Conservation (phyloP, 1,140 invertebrate genomes). For the Drosophila sechellia region DNA sequence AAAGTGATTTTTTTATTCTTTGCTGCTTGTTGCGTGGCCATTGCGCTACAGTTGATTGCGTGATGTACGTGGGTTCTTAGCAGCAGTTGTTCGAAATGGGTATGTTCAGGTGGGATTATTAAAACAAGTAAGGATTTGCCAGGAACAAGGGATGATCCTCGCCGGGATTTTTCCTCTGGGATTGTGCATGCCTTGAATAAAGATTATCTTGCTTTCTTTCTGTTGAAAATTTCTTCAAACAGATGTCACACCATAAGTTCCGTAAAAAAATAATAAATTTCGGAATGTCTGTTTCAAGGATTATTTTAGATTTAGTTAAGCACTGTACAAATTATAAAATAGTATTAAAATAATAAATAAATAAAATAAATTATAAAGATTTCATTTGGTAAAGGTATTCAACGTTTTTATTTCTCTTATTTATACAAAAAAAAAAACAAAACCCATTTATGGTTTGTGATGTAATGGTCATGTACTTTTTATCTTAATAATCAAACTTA, state of each 20-base stretch:
- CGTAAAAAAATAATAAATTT: neutral
- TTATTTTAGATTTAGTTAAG: no score
- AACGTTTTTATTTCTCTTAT: no score
- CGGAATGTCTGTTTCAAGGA: no score
- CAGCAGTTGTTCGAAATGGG: constrained; percentile 39
- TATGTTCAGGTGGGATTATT: constrained; percentile 5
- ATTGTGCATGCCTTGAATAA: neutral
- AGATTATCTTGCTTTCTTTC: constrained; percentile 10
- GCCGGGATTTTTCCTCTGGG: constrained; percentile 1
- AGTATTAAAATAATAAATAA: no score
- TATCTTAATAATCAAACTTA: neutral
- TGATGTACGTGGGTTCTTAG: constrained; percentile 66
- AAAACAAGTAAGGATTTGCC: constrained; percentile 33
- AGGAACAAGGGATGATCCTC: constrained; percentile 33
- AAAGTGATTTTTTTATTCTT: constrained; percentile 77
- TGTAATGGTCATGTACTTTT: no score
- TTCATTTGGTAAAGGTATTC: no score
- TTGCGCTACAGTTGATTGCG: constrained; percentile 75
- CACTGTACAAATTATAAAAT: no score
- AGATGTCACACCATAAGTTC: neutral
- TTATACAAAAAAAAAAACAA: no score
- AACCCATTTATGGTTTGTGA: no score
- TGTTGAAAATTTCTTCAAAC: neutral
- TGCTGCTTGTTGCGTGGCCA: constrained; percentile 70
- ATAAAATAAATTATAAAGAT: no score